A percentile compares a stretch with the other conserved stretches of the same genome.
Conservation (phyloP, 1,140 invertebrate genomes). For the Euborellia annulipes region DNA sequence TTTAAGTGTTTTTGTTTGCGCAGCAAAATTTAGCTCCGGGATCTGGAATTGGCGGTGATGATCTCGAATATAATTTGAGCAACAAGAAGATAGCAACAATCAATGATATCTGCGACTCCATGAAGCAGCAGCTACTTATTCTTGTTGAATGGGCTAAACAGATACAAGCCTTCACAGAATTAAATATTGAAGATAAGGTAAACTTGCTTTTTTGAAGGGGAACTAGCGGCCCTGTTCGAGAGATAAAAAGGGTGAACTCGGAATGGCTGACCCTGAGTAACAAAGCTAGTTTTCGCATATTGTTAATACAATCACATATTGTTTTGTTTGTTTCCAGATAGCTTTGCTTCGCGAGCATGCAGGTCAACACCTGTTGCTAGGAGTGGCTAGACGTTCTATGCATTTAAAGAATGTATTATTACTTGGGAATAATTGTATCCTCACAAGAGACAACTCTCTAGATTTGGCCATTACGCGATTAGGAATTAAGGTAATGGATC, state of each 20-base stretch:
- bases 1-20: slow-evolving; percentile 18
- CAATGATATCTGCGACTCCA: slow-evolving; percentile 89
- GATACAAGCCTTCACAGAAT: slow-evolving; percentile 85
- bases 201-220: slow-evolving; percentile 2
- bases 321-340: slow-evolving; percentile 48
- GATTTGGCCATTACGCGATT: slow-evolving; percentile 67
- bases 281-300: too few species aligned
- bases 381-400: slow-evolving; percentile 79
- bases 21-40: slow-evolving; percentile 19
- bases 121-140: slow-evolving; percentile 90
- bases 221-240: background rate
- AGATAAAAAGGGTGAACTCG: slow-evolving; percentile 3
- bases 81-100: slow-evolving; percentile 78
- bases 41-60: too few species aligned
- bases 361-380: slow-evolving; percentile 83
- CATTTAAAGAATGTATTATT: slow-evolving; percentile 76
- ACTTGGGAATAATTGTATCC: slow-evolving; percentile 87
- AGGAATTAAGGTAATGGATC: slow-evolving; percentile 81
- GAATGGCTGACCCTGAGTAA: too few species aligned
- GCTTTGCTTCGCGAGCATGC: slow-evolving; percentile 85
- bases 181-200: slow-evolving; percentile 86
- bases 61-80: slow-evolving; percentile 53
- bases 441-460: slow-evolving; percentile 47
- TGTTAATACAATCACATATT: too few species aligned
- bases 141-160: slow-evolving; percentile 98